Evolutionary conservation across 2,888 invertebrate species (phyloP).

Genomic region (Eilema caniola): DNA sequence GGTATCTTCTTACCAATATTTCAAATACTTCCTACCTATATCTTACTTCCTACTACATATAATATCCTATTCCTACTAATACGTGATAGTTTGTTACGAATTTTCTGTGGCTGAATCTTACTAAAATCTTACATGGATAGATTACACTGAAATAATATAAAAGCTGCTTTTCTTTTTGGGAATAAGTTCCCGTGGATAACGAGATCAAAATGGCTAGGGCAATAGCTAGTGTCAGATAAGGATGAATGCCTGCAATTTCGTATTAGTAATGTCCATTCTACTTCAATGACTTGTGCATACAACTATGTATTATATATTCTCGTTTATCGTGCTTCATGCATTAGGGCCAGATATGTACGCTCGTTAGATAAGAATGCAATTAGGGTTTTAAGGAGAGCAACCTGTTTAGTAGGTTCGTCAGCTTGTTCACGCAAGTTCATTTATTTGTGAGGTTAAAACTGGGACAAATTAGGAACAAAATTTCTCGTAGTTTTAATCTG

Average conservation of each 20-base stretch:
- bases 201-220: no score
- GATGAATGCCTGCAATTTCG: not conserved
- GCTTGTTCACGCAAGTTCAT: slow-evolving; percentile 17
- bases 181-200: no score
- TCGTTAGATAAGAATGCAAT: slow-evolving; percentile 81
- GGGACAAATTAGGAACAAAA: not conserved
- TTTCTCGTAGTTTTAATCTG: not conserved
- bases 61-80: no score
- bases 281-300: slow-evolving; percentile 6
- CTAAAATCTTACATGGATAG: no score
- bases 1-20: no score
- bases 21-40: no score
- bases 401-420: slow-evolving; percentile 36
- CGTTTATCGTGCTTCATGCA: slow-evolving; percentile 64
- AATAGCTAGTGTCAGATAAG: not conserved
- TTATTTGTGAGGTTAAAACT: slow-evolving; percentile 14
- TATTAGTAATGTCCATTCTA: not conserved
- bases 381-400: slow-evolving; percentile 63
- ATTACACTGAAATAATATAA: not conserved
- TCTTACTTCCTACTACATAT: no score
- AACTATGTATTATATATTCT: slow-evolving; percentile 61
- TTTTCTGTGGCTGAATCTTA: no score
- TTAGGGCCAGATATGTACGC: slow-evolving; percentile 75
- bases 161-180: no score
- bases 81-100: no score